Evolutionary conservation across 1,140 invertebrate species (phyloP), one percentile per base, ranked within the genome.

Genomic region (Diabrotica undecimpunctata): DNA sequence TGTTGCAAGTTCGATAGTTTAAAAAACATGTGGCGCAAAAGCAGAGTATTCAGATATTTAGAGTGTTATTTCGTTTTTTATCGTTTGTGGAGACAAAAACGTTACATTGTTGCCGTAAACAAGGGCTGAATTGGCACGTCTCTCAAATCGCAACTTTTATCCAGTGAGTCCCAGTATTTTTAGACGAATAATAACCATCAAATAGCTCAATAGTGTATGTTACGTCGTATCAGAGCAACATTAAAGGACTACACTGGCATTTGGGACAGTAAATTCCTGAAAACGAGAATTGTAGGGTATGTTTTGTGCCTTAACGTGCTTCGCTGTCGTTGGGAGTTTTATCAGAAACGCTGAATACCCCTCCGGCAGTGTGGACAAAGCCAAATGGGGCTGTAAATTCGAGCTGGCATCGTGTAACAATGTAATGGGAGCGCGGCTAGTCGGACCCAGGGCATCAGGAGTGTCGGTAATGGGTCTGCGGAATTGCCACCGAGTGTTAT

Each of bases 311-410:
- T 56, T 37, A 54, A 62, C 61, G 59, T 52, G 59, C 59, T 51
- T 50, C n/a, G 54, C 52, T 56, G 62, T 62, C 61, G 61, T 62
- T 53, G 62, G 54, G 6, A 64, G 64, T 69, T 69, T 69, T 69
- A 69, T 69, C 67, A 61, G 66, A 54, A 46, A 61, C 57, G 64
- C 66, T 69, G 64, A 66, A 69, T 69, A 61, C 67, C 66, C 58
- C 58, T 60, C 51, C 67, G 67, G 64, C 67, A 64, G 64, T 57
- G 68, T 70, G 68, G 68, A 70, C 68, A 70, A 70, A 70, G 68
- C 68, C 68, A 70, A 70, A 70, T 70, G 68, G 68, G 62, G 62
- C 56, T 60, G 68, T 70, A 70, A 70, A 70, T 70, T 67, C 62
- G 54, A 50, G 58, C 62, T 57, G 59, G 68, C 59, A 66, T 66